These are phyloP conservation scores for Buphagus erythrorhynchus DNA, from an alignment of 2,797 vertebrate species.

Conservation along the genomic window DNA sequence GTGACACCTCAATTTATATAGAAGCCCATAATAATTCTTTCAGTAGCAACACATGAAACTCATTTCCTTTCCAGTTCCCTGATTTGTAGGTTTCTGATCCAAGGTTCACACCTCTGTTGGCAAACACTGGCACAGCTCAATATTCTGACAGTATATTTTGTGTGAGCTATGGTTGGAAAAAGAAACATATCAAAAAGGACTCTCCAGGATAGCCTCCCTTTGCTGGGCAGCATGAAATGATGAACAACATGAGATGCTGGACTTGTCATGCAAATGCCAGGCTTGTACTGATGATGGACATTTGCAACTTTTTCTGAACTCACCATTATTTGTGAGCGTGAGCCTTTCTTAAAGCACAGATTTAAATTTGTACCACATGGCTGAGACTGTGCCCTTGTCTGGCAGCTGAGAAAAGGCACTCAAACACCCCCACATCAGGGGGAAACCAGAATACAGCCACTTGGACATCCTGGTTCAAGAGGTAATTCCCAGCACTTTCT, in stretches of 20 bases:
- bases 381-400: neutral
- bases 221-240: neutral
- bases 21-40: neutral
- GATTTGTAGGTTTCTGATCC: neutral
- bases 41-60: neutral
- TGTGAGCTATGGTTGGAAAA: neutral
- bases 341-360: neutral
- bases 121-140: neutral
- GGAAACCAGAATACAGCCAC: constrained; percentile 52
- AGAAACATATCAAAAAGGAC: neutral
- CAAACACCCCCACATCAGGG: neutral
- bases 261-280: neutral
- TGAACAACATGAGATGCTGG: neutral
- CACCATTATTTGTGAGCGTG: neutral
- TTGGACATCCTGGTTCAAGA: constrained; percentile 65
- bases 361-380: neutral
- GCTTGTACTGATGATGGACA: neutral
- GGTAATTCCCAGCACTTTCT: constrained; percentile 44
- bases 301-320: neutral
- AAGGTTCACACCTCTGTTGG: neutral
- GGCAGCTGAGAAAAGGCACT: neutral
- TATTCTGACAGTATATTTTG: neutral
- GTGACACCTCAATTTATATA: neutral
- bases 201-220: neutral
- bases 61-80: neutral